These are phyloP conservation scores for Vesta saturnalis DNA, from an alignment of 2,888 invertebrate genomes.

Conservation along the genomic window DNA sequence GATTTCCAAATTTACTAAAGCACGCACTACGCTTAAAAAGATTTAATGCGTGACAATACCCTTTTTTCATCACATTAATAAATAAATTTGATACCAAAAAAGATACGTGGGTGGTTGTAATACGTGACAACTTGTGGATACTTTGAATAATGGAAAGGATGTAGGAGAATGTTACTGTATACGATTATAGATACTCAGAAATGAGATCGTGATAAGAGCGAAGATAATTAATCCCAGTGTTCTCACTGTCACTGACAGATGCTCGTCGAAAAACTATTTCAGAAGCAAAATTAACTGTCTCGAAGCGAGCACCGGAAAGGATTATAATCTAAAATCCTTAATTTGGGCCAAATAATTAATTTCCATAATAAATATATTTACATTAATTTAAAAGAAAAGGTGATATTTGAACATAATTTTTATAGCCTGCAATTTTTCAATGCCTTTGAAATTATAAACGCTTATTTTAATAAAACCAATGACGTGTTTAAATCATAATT, in stretches of 20 bases:
- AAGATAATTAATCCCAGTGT: conserved; percentile 55
- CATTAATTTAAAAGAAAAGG: conserved; percentile 10
- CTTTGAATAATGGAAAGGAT: conserved; percentile 21
- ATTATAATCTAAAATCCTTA: conserved; percentile 46
- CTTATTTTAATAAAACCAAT: no score
- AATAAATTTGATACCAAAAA: background rate
- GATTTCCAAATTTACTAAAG: no score
- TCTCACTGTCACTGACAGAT: conserved; percentile 55
- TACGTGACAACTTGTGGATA: background rate
- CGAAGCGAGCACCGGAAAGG: conserved; percentile 40
- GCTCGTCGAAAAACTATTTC: conserved; percentile 52
- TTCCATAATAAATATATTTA: conserved; percentile 19
- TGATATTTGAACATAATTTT: background rate
- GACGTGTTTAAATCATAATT: no score
- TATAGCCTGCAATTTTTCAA: no score
- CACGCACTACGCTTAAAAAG: no score
- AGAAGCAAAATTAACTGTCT: conserved; percentile 47
- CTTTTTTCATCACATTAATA: background rate
- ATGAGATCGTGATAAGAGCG: conserved; percentile 51
- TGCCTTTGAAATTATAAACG: no score
- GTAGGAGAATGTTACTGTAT: conserved; percentile 40
- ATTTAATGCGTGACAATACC: no score
- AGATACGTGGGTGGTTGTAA: conserved; percentile 9
- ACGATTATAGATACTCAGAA: conserved; percentile 53
- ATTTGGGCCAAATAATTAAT: conserved; percentile 31